Evolutionary conservation across 2,113 vertebrate genomes (phyloP), one percentile per base, ranked within the genome.

Genomic region (Larimichthys polyactis): DNA sequence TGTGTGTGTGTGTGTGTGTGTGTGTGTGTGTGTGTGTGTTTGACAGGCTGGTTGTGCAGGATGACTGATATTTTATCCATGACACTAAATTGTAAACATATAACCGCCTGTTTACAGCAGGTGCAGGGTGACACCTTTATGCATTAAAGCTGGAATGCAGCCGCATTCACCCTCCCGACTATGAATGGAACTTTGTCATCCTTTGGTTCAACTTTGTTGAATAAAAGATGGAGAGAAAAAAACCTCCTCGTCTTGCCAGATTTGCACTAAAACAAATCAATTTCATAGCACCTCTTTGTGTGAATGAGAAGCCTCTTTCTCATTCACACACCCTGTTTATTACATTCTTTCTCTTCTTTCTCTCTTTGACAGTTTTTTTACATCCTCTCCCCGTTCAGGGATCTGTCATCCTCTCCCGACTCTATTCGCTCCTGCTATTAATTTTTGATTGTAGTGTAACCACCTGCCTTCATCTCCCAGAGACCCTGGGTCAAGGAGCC

Each of bases 361-460:
- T 27, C 55, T 44, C 19, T 14, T 27, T 64, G 29, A 20, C n/a
- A n/a, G 17, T 68, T 20, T 8, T 36, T 36, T 36, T 8, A 36
- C 36, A 36, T 36, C 1, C 10, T 49, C 44, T 16, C 22, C 27
- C 70, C 3, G 2, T 19, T 29, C 29, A 55, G 63, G 64, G 3
- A 54, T 63, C 19, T 62, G 52, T 74, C 54, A 9, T 19, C 64
- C 60, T n/a, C 55, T 65, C 32, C 52, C 12, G 51, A 48, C 5
- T 22, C 54, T 44, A 49, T 44, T 70, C 57, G 15, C 51, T 36
- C 36, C 36, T 32, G 40, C 63, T 59, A 78, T 87, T 66, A 12
- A 78, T 90, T 82, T 91, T 86, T 82, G 68, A 92, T 92, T 78
- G 49, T 20, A 36, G 46, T 52, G 74, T 69, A 67, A 72, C 65